Evolutionary conservation across 2,888 invertebrate species (phyloP).

Genomic region (Tortrix viridana): DNA sequence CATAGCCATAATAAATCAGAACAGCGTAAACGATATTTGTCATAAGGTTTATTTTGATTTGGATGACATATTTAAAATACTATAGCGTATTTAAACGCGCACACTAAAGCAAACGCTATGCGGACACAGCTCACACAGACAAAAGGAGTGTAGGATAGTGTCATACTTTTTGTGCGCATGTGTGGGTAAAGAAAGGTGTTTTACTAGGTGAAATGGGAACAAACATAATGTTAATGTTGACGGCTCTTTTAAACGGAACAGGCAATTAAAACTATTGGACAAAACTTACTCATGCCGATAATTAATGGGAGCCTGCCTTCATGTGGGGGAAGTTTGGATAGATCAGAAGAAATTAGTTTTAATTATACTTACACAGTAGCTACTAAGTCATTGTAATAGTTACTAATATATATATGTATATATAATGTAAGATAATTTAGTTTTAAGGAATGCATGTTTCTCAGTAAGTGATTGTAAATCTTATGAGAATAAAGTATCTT

Average conservation of each 20-base stretch:
- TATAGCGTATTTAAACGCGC: constrained; percentile 23
- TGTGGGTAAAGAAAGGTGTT: constrained; percentile 83
- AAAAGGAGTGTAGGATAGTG: constrained; percentile 32
- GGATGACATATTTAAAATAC: background rate
- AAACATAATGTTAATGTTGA: constrained; percentile 47
- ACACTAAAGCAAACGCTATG: constrained; percentile 27
- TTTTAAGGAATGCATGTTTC: too few relatives aligned
- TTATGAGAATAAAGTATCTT: too few relatives aligned
- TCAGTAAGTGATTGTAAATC: too few relatives aligned
- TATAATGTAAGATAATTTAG: too few relatives aligned
- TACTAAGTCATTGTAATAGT: too few relatives aligned
- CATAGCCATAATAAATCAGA: too few relatives aligned
- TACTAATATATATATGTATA: too few relatives aligned
- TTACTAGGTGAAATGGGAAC: constrained; percentile 79
- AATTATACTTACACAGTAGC: too few relatives aligned
- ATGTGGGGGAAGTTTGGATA: constrained; percentile 17
- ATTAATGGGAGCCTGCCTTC: constrained; percentile 26
- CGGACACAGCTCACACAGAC: constrained; percentile 38
- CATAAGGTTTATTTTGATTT: too few relatives aligned
- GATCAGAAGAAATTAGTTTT: background rate
- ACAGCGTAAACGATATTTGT: too few relatives aligned
- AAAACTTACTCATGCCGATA: constrained; percentile 29
- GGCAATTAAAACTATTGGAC: constrained; percentile 54
- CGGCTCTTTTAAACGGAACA: constrained; percentile 60
- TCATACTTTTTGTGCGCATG: constrained; percentile 43